Conservation (phyloP, 1,140 invertebrate species). For the Trachymyrmex septentrionalis region DNA sequence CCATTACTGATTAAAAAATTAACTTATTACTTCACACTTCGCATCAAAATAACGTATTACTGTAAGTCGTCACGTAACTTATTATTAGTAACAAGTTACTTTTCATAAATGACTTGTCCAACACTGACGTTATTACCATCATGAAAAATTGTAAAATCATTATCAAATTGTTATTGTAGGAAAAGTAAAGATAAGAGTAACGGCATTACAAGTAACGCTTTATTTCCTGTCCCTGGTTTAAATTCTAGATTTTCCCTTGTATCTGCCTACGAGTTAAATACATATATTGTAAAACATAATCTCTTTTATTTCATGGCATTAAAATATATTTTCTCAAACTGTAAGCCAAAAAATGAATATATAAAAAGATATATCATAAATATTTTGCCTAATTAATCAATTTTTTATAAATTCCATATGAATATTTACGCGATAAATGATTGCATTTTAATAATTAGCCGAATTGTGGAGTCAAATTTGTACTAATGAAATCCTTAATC, state of each 20-base stretch:
- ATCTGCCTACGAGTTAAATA: slow-evolving; percentile 1
- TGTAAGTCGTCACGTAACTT: too few species aligned
- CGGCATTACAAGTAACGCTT: too few species aligned
- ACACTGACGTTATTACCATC: too few species aligned
- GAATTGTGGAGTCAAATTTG: slow-evolving; percentile 3
- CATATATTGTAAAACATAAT: not conserved
- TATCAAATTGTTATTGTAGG: too few species aligned
- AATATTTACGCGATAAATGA: slow-evolving; percentile 7
- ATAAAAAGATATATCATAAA: slow-evolving; percentile 43
- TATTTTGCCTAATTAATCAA: not conserved
- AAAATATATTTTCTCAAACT: slow-evolving; percentile 31
- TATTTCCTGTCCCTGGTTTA: too few species aligned
- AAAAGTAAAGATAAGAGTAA: too few species aligned
- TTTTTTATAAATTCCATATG: slow-evolving; percentile 29
- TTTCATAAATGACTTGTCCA: too few species aligned
- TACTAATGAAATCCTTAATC: not conserved
- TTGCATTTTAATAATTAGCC: not conserved
- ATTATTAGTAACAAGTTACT: too few species aligned
- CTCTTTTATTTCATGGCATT: not conserved
- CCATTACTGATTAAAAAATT: too few species aligned
- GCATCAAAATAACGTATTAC: too few species aligned
- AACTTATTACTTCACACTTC: too few species aligned
- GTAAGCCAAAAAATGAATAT: slow-evolving; percentile 25
- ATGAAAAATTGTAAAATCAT: too few species aligned
- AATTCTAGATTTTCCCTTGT: not conserved